Evolutionary conservation across 2,797 vertebrate species (phyloP).

Genomic region (Chiroxiphia lanceolata): DNA sequence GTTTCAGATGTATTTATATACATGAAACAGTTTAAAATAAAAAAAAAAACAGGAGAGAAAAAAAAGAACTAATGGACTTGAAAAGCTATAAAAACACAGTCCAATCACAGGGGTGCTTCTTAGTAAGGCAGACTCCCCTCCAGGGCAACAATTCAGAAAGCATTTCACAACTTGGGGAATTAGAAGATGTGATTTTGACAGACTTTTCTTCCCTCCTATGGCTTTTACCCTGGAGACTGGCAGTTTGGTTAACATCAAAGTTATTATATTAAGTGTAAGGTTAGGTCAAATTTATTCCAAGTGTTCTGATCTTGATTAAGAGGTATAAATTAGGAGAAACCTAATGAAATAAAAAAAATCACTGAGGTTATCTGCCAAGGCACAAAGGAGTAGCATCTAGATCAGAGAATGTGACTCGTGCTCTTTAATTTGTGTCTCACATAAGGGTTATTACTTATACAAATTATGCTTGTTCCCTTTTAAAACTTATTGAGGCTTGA

Average conservation of each 20-base stretch:
- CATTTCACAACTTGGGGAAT: neutral
- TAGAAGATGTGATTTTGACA: neutral
- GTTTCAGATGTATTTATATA: neutral
- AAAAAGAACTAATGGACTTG: neutral
- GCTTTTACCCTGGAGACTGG: neutral
- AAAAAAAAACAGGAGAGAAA: rapidly evolving
- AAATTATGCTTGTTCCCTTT: neutral
- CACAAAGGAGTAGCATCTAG: neutral
- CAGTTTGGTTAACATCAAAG: neutral
- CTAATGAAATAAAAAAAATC: neutral
- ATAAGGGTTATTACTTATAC: neutral
- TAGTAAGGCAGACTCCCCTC: neutral
- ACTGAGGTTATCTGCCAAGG: neutral
- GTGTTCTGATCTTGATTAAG: neutral
- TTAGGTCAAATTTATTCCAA: neutral
- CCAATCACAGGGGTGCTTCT: neutral
- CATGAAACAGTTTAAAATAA: neutral
- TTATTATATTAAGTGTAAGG: neutral
- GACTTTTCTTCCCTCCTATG: neutral
- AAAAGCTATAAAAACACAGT: neutral
- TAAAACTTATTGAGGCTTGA: neutral
- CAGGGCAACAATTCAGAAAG: neutral
- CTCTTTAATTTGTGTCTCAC: neutral
- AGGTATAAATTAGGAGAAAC: neutral
- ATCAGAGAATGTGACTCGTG: neutral